phyloP scores from a whole-genome alignment of 2,113 vertebrate genomes.

The Amphiprion ocellaris region DNA sequence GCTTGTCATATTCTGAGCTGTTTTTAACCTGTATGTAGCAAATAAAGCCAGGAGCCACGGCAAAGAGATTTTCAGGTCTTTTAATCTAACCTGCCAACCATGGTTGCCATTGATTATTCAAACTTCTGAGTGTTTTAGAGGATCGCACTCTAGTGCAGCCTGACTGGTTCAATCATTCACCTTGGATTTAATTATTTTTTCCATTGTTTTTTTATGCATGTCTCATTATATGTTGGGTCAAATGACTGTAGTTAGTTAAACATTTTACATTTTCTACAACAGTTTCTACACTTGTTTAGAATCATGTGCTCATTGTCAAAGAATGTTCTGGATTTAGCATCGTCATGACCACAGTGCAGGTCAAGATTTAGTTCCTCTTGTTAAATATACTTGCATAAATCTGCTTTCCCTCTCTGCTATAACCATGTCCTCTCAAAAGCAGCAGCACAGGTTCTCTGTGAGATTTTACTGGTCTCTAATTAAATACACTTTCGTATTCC shows the following conservation, averaged over 20 bases:
- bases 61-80: slow-evolving; percentile 28
- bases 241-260: neutral
- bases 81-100: slow-evolving; percentile 16
- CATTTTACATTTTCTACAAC: too few species aligned
- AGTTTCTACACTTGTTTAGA: too few species aligned
- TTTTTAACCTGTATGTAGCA: slow-evolving; percentile 15
- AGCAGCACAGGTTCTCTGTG: neutral
- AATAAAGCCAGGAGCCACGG: slow-evolving; percentile 2
- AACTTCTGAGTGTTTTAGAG: neutral
- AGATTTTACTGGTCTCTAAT: neutral
- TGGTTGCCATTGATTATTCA: neutral
- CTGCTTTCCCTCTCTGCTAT: neutral
- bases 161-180: slow-evolving; percentile 8
- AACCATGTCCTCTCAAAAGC: neutral
- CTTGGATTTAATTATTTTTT: slow-evolving; percentile 11
- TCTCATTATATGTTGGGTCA: neutral
- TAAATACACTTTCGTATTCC: neutral
- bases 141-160: neutral
- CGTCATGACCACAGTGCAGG: neutral
- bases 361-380: neutral
- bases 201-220: neutral
- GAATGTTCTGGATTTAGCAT: neutral
- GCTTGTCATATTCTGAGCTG: slow-evolving; percentile 46
- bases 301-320: too few species aligned
- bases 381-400: neutral